Evolutionary conservation across 2,113 vertebrate genomes (phyloP).

Genomic region (Caracal caracal): DNA sequence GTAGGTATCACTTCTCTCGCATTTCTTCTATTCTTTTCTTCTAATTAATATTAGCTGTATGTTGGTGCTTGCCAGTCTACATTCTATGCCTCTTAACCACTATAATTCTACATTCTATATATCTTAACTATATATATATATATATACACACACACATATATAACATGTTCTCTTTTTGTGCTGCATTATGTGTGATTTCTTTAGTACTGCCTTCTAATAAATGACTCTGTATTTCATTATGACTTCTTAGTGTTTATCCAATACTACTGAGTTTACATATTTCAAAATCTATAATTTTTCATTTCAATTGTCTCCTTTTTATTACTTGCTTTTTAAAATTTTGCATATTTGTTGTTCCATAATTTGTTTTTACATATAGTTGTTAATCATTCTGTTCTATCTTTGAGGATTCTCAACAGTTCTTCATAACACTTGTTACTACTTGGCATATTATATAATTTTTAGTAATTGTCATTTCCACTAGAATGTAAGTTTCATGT

Average conservation of each 20-base stretch:
- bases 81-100: background rate
- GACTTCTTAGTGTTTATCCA: background rate
- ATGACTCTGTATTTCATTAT: background rate
- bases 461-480: background rate
- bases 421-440: background rate
- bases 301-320: background rate
- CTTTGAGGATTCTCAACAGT: background rate
- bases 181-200: slow-evolving; percentile 27
- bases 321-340: slow-evolving; percentile 4
- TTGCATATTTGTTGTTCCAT: background rate
- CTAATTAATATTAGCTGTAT: background rate
- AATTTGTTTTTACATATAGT: background rate
- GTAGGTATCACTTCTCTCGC: background rate
- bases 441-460: background rate
- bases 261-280: background rate
- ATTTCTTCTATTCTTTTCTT: background rate
- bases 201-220: background rate
- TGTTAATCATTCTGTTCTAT: background rate
- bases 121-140: no score
- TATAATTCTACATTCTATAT: no score
- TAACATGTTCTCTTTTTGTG: background rate
- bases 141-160: no score
- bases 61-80: background rate
- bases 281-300: background rate
- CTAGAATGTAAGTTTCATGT: background rate